Percentiles rank a stretch among this genome's conserved stretches.
Evolutionary conservation across 2,888 invertebrate species (phyloP).

Genomic region (Papilio protenor): DNA sequence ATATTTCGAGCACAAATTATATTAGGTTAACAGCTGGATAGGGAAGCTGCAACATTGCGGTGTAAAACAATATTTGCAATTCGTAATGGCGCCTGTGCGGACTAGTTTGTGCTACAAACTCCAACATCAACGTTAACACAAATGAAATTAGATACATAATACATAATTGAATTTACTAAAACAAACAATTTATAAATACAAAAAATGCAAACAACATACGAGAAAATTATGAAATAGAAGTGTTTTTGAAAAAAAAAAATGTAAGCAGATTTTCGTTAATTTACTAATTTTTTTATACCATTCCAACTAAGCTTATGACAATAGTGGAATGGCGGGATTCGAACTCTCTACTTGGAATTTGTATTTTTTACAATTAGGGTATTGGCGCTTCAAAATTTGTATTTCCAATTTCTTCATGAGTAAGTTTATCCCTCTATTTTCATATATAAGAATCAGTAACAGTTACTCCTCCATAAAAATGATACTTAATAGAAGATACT

Average conservation of each 20-base stretch:
- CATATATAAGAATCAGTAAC: too few species aligned
- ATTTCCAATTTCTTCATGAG: background rate
- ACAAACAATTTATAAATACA: background rate
- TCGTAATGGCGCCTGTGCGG: conserved; percentile 17
- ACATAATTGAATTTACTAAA: background rate
- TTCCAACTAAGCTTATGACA: too few species aligned
- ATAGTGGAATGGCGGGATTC: too few species aligned
- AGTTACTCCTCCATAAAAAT: too few species aligned
- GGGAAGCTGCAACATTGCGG: conserved; percentile 15
- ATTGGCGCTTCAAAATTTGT: too few species aligned
- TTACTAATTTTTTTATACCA: too few species aligned
- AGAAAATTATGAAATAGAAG: too few species aligned
- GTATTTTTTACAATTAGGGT: too few species aligned
- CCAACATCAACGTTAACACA: too few species aligned
- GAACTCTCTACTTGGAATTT: too few species aligned
- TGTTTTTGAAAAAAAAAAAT: too few species aligned
- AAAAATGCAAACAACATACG: background rate
- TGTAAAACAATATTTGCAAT: conserved; percentile 22
- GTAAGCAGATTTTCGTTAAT: too few species aligned
- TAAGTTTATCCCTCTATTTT: background rate
- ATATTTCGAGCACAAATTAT: background rate
- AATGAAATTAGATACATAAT: background rate
- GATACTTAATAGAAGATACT: background rate
- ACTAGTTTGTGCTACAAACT: conserved; percentile 16
- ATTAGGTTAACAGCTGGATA: conserved; percentile 1